Base-by-base conservation (phyloP, 2,113 vertebrate species). In the Xiphophorus maculatus region DNA sequence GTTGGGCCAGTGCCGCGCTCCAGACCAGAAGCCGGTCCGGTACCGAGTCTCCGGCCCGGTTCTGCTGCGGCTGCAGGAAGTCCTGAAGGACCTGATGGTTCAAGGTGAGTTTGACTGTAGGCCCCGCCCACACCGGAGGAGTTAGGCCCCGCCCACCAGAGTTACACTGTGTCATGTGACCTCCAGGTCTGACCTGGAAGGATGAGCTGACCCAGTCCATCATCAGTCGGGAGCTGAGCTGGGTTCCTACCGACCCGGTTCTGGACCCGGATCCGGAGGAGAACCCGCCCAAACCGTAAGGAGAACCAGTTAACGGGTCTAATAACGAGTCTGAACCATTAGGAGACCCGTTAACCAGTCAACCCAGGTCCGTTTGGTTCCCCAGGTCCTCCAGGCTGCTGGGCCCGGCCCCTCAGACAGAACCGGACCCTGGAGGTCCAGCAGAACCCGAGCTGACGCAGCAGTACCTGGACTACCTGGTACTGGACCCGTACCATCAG, bases 191-290 rank as follows among this genome's bases (percentile, higher is more conserved):
- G 76, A 97, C 96, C 0, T 99, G 98, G 98, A 96, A 94, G 29
- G 97, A 99, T 13, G 96, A 96, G 79, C 80, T 97, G 80, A 98
- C 97, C 1, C 98, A 99, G 88, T 94, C 94, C 2, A 90, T 97
- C 81, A 96, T 99, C 83, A 88, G 94, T 0, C 95, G 93, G 87
- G 97, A 98, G 94, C 94, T 99, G 92, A 96, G 96, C 11, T 94
- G 89, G 1, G 94, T 98, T n/a, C 96, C 96, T 0, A 94, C 94
- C 14, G 88, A 92, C 0, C 71, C 90, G 33, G 79, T 68, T 0
- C 88, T 81, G 54, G 90, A 92, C 0, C 84, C 10, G 10, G 88
- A 92, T 0, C 88, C 80, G 54, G 90, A 92, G 0, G 84, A 92
- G 0, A 81, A 15, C 0, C 66, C 87, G 1, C 84, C 89, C 60